Evolutionary conservation across 2,888 invertebrate species (phyloP), one percentile per base, ranked within the genome.

Genomic region (Xylophagus ater): DNA sequence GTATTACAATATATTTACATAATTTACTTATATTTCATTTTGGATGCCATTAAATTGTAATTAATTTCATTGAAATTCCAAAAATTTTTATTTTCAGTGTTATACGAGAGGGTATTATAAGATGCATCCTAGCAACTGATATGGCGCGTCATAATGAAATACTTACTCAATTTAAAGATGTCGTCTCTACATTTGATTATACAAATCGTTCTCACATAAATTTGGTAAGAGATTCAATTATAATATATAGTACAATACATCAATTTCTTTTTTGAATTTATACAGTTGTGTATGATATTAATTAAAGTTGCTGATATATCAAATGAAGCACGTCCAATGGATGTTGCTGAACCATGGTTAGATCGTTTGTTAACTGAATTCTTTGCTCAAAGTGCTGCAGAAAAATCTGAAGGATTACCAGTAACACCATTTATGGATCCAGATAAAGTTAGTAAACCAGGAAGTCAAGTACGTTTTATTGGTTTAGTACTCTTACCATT

Each of bases 351-450:
- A 50, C 83, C 83, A 0, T 85, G 85, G 85, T 61, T 84, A 45
- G 85, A 85, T 56, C 74, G 78, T 42, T 68, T 85, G 28, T 52
- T 65, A 35, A 62, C 73, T 60, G 78, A 82, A 59, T 82, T 82
- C 57, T 81, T 81, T 59, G 78, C 79, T 51, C 81, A 82, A 62
- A 81, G 81, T 59, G 85, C 85, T 50, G 77, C 81, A 4, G 85
- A 86, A 59, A 84, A 84, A 56, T 68, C 80, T 19, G 83, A 84
- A 60, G 85, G 85, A 8, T 67, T 86, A 46, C 85, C 85, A 4
- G 83, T 86, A 19, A 84, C 85, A 18, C 84, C 86, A 1, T 85
- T 86, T 58, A 86, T 86, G 85, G 86, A 86, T 61, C 72, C 84
- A 21, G 84, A 85, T 49, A 85, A 84, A 65, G 81, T 85, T 38